phyloP scores from a whole-genome alignment of 2,888 invertebrate species.

The Macrophya alboannulata region DNA sequence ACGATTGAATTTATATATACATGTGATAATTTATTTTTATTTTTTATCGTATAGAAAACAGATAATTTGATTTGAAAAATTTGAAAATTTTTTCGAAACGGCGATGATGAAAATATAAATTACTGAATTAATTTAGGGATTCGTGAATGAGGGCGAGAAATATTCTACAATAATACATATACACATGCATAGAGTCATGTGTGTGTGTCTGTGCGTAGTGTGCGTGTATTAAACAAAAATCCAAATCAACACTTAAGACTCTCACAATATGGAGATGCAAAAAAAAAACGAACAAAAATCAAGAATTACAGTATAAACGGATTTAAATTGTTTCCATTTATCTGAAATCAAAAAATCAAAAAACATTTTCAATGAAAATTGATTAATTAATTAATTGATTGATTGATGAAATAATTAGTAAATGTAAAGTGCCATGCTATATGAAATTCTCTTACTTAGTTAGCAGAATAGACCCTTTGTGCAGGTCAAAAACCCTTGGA shows the following conservation, averaged over 20 bases:
- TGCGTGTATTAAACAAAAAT: neutral
- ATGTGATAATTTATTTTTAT: no score
- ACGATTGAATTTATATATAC: no score
- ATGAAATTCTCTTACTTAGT: slow-evolving; percentile 65
- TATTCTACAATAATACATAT: neutral
- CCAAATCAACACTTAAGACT: slow-evolving; percentile 69
- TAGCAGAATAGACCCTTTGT: neutral
- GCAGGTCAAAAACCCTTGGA: neutral
- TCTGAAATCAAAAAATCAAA: slow-evolving; percentile 56
- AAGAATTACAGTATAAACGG: no score
- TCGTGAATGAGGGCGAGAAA: neutral
- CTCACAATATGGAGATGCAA: slow-evolving; percentile 77
- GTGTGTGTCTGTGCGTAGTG: neutral
- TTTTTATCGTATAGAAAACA: no score
- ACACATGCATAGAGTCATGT: neutral
- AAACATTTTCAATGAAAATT: neutral
- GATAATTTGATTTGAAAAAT: no score
- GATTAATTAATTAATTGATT: neutral
- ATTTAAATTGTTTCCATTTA: no score
- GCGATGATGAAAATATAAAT: no score
- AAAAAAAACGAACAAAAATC: slow-evolving; percentile 58
- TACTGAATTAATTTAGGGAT: no score
- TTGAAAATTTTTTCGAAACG: no score
- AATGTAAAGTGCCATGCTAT: slow-evolving; percentile 74
- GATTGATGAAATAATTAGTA: neutral